Conservation (phyloP, 2,797 vertebrate genomes). For the Leuciscus waleckii region DNA sequence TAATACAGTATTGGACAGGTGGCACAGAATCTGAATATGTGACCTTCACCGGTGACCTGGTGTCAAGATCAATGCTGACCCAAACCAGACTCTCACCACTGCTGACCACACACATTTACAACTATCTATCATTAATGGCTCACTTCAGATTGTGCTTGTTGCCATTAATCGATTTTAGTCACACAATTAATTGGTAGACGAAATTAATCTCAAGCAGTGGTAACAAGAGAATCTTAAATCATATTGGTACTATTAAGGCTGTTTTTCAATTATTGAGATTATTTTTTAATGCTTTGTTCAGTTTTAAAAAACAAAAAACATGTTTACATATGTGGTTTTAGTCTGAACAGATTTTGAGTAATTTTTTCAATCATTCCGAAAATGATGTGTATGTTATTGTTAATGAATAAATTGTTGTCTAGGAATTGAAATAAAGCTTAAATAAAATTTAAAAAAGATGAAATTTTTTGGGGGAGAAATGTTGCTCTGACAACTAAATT, state of each 20-base stretch:
- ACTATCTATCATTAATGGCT: conserved; percentile 49
- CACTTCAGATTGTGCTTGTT: conserved; percentile 30
- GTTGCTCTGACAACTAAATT: not conserved
- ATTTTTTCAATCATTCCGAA: not conserved
- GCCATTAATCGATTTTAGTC: conserved; percentile 43
- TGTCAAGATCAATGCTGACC: conserved; percentile 43
- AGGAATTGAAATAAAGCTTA: not conserved
- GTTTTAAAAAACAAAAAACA: not conserved
- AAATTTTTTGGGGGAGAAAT: not conserved
- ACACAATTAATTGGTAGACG: conserved; percentile 46
- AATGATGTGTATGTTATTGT: not conserved
- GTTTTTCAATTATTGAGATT: conserved; percentile 38
- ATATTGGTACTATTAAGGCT: conserved; percentile 6
- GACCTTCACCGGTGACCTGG: conserved; percentile 44
- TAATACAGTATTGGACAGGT: conserved; percentile 28
- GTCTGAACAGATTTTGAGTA: not conserved
- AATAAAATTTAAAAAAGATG: too few relatives aligned
- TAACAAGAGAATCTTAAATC: conserved; percentile 50
- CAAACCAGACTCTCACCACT: conserved; percentile 6
- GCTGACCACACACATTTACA: conserved; percentile 55
- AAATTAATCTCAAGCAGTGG: conserved; percentile 52
- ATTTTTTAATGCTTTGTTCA: conserved; percentile 1
- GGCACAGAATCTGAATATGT: conserved; percentile 30
- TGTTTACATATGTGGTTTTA: not conserved
- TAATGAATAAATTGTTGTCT: not conserved